Base-by-base conservation (phyloP, 53 echinoderm and acorn worm genomes). In the Astropecten irregularis region DNA sequence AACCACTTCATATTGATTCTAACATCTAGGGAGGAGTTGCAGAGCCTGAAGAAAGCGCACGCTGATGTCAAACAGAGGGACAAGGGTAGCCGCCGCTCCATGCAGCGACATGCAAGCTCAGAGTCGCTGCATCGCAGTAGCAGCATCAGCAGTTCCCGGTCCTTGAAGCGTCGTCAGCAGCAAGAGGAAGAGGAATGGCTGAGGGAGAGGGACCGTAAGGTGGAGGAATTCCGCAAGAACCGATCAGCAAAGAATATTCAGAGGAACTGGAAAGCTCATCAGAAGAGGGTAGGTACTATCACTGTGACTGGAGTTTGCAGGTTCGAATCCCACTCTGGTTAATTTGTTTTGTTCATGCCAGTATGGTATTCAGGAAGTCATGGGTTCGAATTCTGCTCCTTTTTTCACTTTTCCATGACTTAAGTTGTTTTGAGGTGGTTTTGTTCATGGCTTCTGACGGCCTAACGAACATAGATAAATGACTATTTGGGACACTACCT, bases 201-300 rank as follows among this genome's bases (percentile, higher is more conserved):
- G 42, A 89, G 82, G 48, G 95, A 95, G 56, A 64, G 91, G 39
- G 91, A 96, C 18, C 86, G 87, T 10, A 93, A 87, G 46, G 88
- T 91, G 47, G 91, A 96, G 71, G 90, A 96, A 76, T 84, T 96
- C 40, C 79, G 89, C 31, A 73, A 91, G 77, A 94, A 94, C 68
- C 83, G 91, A 57, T 91, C 93, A 2, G 97, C 97, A 22, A 91
- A 81, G 60, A 96, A 72, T 14, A 91, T 96, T 18, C 97, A 96
- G 92, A 94, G 76, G 73, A 90, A 90, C 67, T 96, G 97, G 97
- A 87, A 91, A 32, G 87, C 84, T 28, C 92, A 94, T 63, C 89
- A 82, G 27, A 83, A 96, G 35, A 67, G 84, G 86, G 91, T 91
- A 51, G 53, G 85, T 54, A n/a, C n/a, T n/a, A n/a, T n/a, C n/a